These are phyloP conservation scores for Hozukius guyotensis DNA, from an alignment of 2,797 vertebrate species.

Conservation along the genomic window DNA sequence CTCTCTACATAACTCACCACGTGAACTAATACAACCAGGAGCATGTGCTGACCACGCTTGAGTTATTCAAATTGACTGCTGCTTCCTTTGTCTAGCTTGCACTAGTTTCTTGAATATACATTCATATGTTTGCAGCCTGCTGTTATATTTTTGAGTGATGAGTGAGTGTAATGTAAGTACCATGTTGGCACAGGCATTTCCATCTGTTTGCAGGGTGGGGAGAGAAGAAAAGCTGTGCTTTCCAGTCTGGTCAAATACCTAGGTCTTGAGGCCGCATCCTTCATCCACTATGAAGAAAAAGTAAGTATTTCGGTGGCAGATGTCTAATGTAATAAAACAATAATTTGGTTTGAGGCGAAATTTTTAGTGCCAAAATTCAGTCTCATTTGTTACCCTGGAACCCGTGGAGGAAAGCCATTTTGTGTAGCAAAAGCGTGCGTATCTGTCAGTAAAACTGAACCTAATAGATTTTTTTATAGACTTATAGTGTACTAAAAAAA, in stretches of 20 bases:
- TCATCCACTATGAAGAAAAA: conserved; percentile 83
- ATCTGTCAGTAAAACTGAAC: not conserved
- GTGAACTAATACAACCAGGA: conserved; percentile 30
- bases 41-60: conserved; percentile 40
- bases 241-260: conserved; percentile 79
- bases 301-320: conserved; percentile 64
- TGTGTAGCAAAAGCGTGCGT: not conserved
- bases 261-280: conserved; percentile 76
- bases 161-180: conserved; percentile 3
- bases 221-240: conserved; percentile 77
- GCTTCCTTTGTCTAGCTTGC: conserved; percentile 10
- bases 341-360: not conserved
- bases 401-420: not conserved
- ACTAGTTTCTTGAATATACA: conserved; percentile 13
- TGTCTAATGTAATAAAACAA: conserved; percentile 22
- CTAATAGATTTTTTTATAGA: not conserved
- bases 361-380: not conserved
- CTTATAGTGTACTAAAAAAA: not conserved
- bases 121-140: conserved; percentile 41
- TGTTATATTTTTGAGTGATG: conserved; percentile 18
- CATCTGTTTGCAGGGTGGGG: conserved; percentile 65
- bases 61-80: conserved; percentile 60
- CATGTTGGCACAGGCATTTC: conserved; percentile 14
- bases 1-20: conserved; percentile 48
- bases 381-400: not conserved